Percentiles rank a stretch among this genome's conserved stretches.
Evolutionary conservation across 2,797 vertebrate species (phyloP).

Genomic region (Sebastes goodei): DNA sequence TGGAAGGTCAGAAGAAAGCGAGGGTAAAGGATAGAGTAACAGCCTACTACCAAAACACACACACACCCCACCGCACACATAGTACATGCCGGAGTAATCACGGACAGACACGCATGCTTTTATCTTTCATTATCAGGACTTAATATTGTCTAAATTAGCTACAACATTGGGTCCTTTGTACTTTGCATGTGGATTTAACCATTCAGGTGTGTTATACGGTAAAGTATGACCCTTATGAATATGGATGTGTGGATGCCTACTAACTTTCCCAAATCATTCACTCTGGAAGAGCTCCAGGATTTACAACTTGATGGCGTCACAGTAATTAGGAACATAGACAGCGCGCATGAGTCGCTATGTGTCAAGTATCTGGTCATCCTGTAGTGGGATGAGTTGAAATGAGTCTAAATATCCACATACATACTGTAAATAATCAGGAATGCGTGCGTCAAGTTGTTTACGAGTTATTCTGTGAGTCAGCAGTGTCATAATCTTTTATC

Average conservation of each 20-base stretch:
- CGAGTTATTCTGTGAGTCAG: slow-evolving; percentile 60
- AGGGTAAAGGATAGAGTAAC: slow-evolving; percentile 73
- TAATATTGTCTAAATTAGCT: neutral
- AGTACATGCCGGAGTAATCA: slow-evolving; percentile 30
- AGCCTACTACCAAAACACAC: slow-evolving; percentile 64
- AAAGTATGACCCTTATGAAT: neutral
- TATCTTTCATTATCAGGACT: slow-evolving; percentile 23
- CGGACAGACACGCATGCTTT: slow-evolving; percentile 25
- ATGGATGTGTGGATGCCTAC: too few species aligned
- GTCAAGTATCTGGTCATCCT: slow-evolving; percentile 29
- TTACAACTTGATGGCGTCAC: slow-evolving; percentile 40
- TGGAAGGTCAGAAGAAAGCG: slow-evolving; percentile 77
- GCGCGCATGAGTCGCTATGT: neutral
- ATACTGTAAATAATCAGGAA: slow-evolving; percentile 43
- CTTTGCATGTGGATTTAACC: neutral
- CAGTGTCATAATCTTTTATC: slow-evolving; percentile 55
- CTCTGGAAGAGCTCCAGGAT: slow-evolving; percentile 37
- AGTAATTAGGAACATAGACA: slow-evolving; percentile 15
- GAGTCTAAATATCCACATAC: slow-evolving; percentile 20
- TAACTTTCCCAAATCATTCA: slow-evolving; percentile 20
- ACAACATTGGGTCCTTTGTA: neutral
- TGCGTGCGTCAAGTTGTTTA: slow-evolving; percentile 46
- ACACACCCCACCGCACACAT: slow-evolving; percentile 24
- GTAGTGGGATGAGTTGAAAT: neutral
- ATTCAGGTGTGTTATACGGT: neutral